phyloP scores from a whole-genome alignment of 2,113 vertebrate species.

The Thymallus thymallus region DNA sequence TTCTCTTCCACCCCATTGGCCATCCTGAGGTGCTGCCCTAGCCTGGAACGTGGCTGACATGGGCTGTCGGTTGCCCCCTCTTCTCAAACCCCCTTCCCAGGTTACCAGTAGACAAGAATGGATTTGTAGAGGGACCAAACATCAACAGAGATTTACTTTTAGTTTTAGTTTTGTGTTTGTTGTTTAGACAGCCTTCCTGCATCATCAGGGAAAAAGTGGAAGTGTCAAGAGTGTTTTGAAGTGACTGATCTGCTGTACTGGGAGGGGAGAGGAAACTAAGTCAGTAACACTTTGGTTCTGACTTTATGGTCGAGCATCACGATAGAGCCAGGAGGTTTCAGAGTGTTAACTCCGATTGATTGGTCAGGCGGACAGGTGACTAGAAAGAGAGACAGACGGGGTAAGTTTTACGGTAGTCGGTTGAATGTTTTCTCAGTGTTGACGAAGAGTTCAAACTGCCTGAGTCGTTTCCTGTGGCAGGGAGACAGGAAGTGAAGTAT shows the following conservation, averaged over 20 bases:
- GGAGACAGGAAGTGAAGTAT: conserved; percentile 67
- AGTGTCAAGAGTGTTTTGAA: conserved; percentile 15
- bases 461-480: conserved; percentile 72
- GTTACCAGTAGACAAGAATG: conserved; percentile 21
- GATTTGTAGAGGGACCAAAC: conserved; percentile 14
- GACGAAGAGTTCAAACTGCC: conserved; percentile 58
- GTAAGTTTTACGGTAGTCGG: conserved; percentile 42
- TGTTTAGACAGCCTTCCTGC: background rate
- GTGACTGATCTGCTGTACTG: background rate
- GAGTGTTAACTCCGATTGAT: background rate
- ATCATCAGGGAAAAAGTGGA: conserved; percentile 40
- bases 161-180: conserved; percentile 4
- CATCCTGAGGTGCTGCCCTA: conserved; percentile 19
- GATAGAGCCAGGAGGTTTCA: background rate
- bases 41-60: conserved; percentile 20
- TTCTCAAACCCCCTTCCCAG: conserved; percentile 2
- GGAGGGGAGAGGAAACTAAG: background rate
- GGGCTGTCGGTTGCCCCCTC: background rate
- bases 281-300: background rate
- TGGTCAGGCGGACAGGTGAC: conserved; percentile 1
- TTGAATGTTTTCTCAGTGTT: conserved; percentile 27
- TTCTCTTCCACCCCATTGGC: conserved; percentile 37
- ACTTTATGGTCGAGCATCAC: background rate
- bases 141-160: conserved; percentile 13
- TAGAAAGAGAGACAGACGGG: conserved; percentile 10